These are phyloP conservation scores for Thermophis baileyi DNA, from an alignment of 2,113 vertebrate genomes.

Conservation along the genomic window DNA sequence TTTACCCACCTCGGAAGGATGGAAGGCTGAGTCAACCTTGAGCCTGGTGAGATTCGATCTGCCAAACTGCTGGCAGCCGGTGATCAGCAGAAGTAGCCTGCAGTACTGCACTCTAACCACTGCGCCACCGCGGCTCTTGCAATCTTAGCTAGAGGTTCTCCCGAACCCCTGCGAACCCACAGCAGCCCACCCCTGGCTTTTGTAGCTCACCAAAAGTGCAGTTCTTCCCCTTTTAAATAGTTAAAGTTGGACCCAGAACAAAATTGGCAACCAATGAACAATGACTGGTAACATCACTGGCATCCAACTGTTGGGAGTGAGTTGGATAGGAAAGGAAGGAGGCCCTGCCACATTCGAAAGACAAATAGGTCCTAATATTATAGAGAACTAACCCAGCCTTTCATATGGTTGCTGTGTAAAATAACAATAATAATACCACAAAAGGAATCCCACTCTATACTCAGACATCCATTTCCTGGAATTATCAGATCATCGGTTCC, in stretches of 20 bases:
- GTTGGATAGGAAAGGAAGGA: background rate
- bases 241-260: background rate
- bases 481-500: background rate
- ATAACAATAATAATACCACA: background rate
- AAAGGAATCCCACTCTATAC: background rate
- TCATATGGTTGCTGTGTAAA: constrained; percentile 1
- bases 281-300: background rate
- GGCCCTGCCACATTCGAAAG: constrained; percentile 1
- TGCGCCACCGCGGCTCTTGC: too few relatives aligned
- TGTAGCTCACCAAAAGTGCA: background rate
- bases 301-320: background rate
- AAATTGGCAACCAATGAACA: background rate
- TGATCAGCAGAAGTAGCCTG: too few relatives aligned
- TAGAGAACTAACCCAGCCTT: background rate
- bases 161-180: too few relatives aligned
- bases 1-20: too few relatives aligned
- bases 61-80: too few relatives aligned
- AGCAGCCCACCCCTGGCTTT: too few relatives aligned
- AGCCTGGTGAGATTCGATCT: too few relatives aligned
- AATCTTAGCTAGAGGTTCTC: too few relatives aligned
- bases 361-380: constrained; percentile 1
- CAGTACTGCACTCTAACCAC: too few relatives aligned
- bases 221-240: background rate
- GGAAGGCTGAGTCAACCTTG: too few relatives aligned
- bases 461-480: background rate